Base-by-base conservation (phyloP, 2,113 vertebrate genomes). In the Scortum barcoo region DNA sequence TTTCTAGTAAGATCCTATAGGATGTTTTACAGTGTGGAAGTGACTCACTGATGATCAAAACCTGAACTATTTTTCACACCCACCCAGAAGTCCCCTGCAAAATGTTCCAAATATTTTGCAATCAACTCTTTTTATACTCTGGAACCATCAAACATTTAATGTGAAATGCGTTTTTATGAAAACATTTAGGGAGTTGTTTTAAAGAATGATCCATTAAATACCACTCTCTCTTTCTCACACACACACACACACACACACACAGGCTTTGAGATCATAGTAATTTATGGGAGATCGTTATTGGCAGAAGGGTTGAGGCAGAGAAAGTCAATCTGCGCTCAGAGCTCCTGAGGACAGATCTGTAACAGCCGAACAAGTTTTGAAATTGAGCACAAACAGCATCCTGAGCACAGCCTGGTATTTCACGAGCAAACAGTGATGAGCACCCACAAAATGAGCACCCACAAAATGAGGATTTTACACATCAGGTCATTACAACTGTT, bases 231-330 rank as follows among this genome's bases (percentile, higher is more conserved):
- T 16, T 4, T 1, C 19, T 33, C 56, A n/a, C 70, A 22, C n/a
- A 44, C 19, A n/a, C 8, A 3, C 19, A 46, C 56, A 33, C 70
- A 14, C n/a, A 44, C 19, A 30, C 20, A 24, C 40, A 50, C 28
- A 50, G 7, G 48, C 17, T 19, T 19, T 48, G 17, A 48, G 16
- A 19, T 48, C 46, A 50, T 2, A 20, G 48, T 26, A 53, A 63
- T 51, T 40, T 75, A 63, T 75, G 58, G n/a, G 24, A 16, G 42
- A 61, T 61, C 28, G 12, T 48, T 74, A 50, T 50, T 6, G 9
- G 40, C 36, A 42, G 36, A 28, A 48, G 16, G 16, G 16, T 5
- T 48, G 46, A 19, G 17, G 46, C 48, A 62, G 22, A 51, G 44
- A 62, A 53, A 63, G 40, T 63, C 46, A 28, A 53, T 75, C 14